Conservation (phyloP, 2,113 vertebrate species). For the Alosa alosa region DNA sequence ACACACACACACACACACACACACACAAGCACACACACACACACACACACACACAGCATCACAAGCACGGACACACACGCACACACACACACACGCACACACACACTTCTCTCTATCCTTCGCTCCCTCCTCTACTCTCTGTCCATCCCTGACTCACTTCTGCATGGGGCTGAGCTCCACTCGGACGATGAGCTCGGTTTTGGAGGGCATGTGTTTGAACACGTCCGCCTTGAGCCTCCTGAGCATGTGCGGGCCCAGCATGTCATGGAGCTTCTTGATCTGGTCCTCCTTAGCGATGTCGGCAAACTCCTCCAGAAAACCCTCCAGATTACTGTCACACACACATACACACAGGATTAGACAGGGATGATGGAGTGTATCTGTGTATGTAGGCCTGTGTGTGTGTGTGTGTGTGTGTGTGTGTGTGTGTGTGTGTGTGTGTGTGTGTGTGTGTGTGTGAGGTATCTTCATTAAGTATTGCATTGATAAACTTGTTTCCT, state of each 20-base stretch:
- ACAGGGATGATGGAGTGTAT: background rate
- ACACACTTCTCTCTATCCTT: background rate
- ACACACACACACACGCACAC: too few relatives aligned
- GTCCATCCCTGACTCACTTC: slow-evolving; percentile 73
- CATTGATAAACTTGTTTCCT: too few relatives aligned
- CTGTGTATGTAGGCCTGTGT: background rate
- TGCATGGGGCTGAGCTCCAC: slow-evolving; percentile 97
- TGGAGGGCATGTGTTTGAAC: slow-evolving; percentile 98
- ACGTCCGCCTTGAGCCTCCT: slow-evolving; percentile 95
- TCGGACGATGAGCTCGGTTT: slow-evolving; percentile 93
- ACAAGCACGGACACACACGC: too few relatives aligned
- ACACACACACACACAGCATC: too few relatives aligned
- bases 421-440: background rate
- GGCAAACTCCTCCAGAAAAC: slow-evolving; percentile 96
- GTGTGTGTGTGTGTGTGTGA: background rate
- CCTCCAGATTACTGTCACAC: slow-evolving; percentile 87
- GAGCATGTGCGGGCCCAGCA: slow-evolving; percentile 96
- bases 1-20: too few relatives aligned
- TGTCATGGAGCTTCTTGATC: slow-evolving; percentile 98
- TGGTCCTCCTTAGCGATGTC: slow-evolving; percentile 99
- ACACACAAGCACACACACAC: too few relatives aligned
- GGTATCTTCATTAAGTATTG: too few relatives aligned
- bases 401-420: too few relatives aligned
- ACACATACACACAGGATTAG: slow-evolving; percentile 26
- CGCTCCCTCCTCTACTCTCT: background rate